phyloP scores from a whole-genome alignment of 2,888 invertebrate species.

The Mythimna impura region DNA sequence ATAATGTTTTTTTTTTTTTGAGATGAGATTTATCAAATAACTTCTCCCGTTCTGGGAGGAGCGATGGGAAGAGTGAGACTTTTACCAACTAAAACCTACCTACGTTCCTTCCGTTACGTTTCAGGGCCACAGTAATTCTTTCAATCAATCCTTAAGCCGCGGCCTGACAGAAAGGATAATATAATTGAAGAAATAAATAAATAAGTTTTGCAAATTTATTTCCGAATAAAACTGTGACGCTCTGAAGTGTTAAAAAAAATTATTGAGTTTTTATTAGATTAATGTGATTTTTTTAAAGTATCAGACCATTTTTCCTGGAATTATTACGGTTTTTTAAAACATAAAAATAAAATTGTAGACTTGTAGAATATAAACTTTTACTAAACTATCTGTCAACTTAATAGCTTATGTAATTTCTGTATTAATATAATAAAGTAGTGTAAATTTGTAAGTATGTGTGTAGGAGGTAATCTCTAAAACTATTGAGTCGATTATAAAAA shows the following conservation, averaged over 20 bases:
- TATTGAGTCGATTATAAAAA: no score
- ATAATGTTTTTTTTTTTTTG: no score
- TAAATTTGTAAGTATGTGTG: no score
- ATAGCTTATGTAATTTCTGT: neutral
- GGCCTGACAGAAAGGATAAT: neutral
- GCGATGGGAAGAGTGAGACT: no score
- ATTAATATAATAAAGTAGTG: neutral
- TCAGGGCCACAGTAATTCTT: no score
- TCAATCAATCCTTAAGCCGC: no score
- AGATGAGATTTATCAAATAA: no score
- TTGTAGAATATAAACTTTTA: neutral
- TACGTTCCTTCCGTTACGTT: no score
- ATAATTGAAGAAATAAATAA: no score
- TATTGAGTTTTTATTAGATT: neutral
- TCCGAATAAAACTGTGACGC: neutral
- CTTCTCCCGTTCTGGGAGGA: no score
- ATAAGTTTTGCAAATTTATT: neutral
- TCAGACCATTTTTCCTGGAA: neutral
- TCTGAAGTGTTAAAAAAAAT: neutral
- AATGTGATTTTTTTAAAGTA: neutral
- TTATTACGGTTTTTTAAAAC: neutral
- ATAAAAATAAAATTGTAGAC: neutral
- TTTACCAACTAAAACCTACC: no score
- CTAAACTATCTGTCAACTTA: neutral
- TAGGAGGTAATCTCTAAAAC: no score